Base-by-base conservation (phyloP, 2,888 invertebrate genomes). In the Lamproptera curius region DNA sequence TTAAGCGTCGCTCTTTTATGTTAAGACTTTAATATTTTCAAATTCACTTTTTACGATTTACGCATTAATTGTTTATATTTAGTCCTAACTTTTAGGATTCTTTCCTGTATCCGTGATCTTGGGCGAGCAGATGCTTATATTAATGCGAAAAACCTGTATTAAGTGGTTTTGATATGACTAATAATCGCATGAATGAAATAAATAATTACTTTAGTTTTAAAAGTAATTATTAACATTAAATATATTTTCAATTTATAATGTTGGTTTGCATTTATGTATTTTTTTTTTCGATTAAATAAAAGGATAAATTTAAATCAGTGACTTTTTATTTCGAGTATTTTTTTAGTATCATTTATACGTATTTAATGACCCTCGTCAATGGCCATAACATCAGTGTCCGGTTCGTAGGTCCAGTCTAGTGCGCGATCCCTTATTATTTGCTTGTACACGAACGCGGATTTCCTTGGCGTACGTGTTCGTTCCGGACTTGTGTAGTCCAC, bases 301-400 rank as follows among this genome's bases (percentile, higher is more conserved):
- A 23, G 4, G 23, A 23, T 23, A 23, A 8, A 23, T 23, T 23
- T 23, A 23, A 23, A 23, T 23, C 8, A 23, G 8, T 6, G 23
- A 23, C 8, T 31, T 15, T 28, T 34, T 34, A 34, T 4, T 34
- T 4, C 11, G 11, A 34, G 11, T 11, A 34, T 34, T 11, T 13
- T 4, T 8, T 2, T 34, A 3, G 6, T 13, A 2, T 20, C 20
- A 15, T 23, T 15, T 33, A n/a, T 1, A 16, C 10, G 10, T 15
- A 11, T 26, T 71, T 70, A 54, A 65, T 92, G 92, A 42, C 53
- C 56, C 37, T 52, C 57, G 35, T 59, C 58, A 17, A 60, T 59
- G 14, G 53, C 55, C 53, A 62, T 58, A 9, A 47, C 34, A 16
- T 28, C 41, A 0, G 55, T 56, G 31, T 55, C 53, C n/a, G 61